Evolutionary conservation across 2,888 invertebrate genomes (phyloP).

Genomic region (Lacanobia wlatinum): DNA sequence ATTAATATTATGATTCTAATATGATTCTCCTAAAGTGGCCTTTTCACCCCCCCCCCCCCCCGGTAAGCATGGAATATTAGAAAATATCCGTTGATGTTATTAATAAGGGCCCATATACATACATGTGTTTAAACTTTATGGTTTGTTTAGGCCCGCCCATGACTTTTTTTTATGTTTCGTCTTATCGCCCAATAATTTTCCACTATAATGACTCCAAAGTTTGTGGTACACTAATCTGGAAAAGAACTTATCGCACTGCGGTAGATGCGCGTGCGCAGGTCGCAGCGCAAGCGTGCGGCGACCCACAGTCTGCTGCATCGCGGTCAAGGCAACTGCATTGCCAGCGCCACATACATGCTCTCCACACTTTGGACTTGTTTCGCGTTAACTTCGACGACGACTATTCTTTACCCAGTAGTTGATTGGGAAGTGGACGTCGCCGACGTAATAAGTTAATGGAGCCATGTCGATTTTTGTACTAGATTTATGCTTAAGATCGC

Average conservation of each 20-base stretch:
- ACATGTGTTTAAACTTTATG: too few species aligned
- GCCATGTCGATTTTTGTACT: background rate
- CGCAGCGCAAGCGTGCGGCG: slow-evolving; percentile 63
- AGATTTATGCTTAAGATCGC: background rate
- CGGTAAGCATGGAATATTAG: background rate
- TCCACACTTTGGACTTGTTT: slow-evolving; percentile 49
- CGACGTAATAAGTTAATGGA: background rate
- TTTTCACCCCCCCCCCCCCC: too few species aligned
- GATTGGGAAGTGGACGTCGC: background rate
- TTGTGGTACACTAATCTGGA: slow-evolving; percentile 35
- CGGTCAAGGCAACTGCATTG: slow-evolving; percentile 68
- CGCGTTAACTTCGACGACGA: background rate
- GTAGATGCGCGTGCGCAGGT: slow-evolving; percentile 56
- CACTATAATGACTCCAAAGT: background rate
- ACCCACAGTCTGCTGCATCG: slow-evolving; percentile 70
- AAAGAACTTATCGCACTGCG: slow-evolving; percentile 40
- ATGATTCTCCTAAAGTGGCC: too few species aligned
- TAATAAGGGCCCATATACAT: too few species aligned
- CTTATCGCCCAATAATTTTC: slow-evolving; percentile 10
- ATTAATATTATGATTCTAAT: too few species aligned
- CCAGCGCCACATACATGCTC: slow-evolving; percentile 48
- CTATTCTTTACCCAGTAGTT: background rate
- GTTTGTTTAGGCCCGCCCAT: too few species aligned
- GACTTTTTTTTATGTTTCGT: too few species aligned
- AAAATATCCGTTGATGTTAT: too few species aligned